Conservation (phyloP, 2,113 vertebrate species). For the Chamaea fasciata region DNA sequence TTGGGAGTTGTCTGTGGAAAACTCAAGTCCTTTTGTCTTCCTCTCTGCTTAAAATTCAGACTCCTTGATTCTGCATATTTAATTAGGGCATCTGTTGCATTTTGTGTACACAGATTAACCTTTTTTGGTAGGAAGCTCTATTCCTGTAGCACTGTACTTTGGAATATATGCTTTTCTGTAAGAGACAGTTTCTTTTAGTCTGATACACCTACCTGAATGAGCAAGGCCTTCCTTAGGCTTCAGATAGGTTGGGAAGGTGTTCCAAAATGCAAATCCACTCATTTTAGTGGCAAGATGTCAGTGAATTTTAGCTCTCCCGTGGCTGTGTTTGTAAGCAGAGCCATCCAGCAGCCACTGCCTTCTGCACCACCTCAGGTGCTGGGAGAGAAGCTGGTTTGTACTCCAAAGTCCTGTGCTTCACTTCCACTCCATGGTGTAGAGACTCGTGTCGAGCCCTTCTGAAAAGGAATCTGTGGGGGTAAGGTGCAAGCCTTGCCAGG, state of each 20-base stretch:
- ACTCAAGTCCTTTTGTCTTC: not conserved
- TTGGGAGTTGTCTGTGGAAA: not conserved
- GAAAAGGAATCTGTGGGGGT: not conserved
- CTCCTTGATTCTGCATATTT: not conserved
- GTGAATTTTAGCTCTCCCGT: not conserved
- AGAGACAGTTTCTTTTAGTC: not conserved
- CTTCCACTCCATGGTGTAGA: not conserved
- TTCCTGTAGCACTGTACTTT: not conserved
- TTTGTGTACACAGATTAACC: not conserved
- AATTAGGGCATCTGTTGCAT: not conserved
- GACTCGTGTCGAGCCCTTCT: not conserved
- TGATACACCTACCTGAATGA: not conserved
- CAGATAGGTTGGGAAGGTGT: not conserved
- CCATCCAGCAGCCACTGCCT: not conserved
- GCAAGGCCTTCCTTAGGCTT: not conserved
- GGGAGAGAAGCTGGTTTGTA: not conserved
- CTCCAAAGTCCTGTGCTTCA: not conserved
- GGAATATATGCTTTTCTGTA: not conserved
- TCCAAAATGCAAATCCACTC: not conserved
- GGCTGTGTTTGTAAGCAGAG: not conserved
- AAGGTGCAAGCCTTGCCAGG: not conserved
- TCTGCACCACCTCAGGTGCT: not conserved
- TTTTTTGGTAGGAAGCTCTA: not conserved
- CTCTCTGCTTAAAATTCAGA: not conserved
- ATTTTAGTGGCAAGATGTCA: not conserved